Evolutionary conservation across 2,113 vertebrate species (phyloP).

Genomic region (Rhinogobius similis): DNA sequence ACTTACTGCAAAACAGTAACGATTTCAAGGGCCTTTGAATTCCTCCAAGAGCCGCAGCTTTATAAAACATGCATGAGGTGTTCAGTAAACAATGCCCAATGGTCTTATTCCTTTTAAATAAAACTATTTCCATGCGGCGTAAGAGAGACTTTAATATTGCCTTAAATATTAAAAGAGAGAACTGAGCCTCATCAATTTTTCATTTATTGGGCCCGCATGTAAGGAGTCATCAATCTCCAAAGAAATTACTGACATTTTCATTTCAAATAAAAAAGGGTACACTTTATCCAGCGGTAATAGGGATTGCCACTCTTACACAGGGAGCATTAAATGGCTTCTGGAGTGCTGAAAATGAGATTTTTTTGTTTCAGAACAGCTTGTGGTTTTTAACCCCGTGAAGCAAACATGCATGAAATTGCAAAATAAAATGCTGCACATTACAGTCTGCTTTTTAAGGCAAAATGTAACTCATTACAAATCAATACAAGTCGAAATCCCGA

Average conservation of each 20-base stretch:
- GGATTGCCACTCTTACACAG: slow-evolving; percentile 76
- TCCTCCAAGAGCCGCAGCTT: slow-evolving; percentile 74
- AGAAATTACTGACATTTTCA: slow-evolving; percentile 87
- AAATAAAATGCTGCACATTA: slow-evolving; percentile 69
- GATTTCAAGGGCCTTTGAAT: slow-evolving; percentile 79
- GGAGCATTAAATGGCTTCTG: slow-evolving; percentile 75
- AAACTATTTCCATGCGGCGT: slow-evolving; percentile 83
- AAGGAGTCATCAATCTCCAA: slow-evolving; percentile 82
- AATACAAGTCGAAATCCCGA: slow-evolving; percentile 44
- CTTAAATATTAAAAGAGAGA: slow-evolving; percentile 88
- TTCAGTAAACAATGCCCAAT: slow-evolving; percentile 85
- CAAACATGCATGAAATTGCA: slow-evolving; percentile 69
- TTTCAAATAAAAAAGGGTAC: slow-evolving; percentile 86
- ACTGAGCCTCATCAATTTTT: slow-evolving; percentile 86
- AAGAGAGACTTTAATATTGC: slow-evolving; percentile 85
- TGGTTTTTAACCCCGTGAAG: slow-evolving; percentile 71
- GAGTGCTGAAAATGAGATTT: slow-evolving; percentile 73
- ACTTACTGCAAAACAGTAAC: slow-evolving; percentile 79
- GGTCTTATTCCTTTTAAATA: slow-evolving; percentile 85
- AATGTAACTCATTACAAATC: slow-evolving; percentile 55
- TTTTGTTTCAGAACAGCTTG: slow-evolving; percentile 70
- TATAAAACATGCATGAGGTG: slow-evolving; percentile 85
- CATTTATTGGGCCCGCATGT: slow-evolving; percentile 84
- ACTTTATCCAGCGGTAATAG: slow-evolving; percentile 83
- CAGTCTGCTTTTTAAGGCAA: slow-evolving; percentile 44